Evolutionary conservation across 2,113 vertebrate genomes (phyloP), one percentile per base, ranked within the genome.

Genomic region (Peromyscus californicus): DNA sequence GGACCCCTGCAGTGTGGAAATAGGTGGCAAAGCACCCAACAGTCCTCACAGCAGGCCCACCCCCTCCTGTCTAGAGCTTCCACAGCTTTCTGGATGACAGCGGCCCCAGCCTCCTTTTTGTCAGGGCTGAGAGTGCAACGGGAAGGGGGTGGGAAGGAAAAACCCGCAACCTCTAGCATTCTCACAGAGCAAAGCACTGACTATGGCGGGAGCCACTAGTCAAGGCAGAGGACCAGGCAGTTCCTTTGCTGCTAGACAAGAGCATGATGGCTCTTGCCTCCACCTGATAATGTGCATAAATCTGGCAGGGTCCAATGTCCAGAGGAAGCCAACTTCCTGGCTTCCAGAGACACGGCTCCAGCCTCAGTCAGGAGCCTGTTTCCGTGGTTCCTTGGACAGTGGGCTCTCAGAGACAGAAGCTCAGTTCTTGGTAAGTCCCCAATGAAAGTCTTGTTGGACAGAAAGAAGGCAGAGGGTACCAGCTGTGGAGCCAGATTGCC

Each of bases 241-340:
- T 91, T 57, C 36, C 95, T 74, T 63, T 90, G 48, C 69, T 33
- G 24, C 65, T 24, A 89, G 80, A 82, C 36, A 65, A 90, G 76
- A 78, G 82, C 1, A 1, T 22, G 26, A 26, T 51, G 90, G 85
- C 48, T 89, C 78, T 79, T 78, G 76, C 21, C 69, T 78, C 91
- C 22, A 76, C 21, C 54, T 69, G 72, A 93, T 42, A 79, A 65
- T 0, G 3, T 7, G 65, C 0, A 19, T 74, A 67, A 74, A 48
- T 88, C 39, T 24, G 13, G 61, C 83, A 90, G 79, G 54, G 57
- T 91, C 93, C 87, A 51, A 13, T 22, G 70, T 93, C 92, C 92
- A 59, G 45, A 95, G 84, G 89, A 94, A 83, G 91, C 63, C 90
- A 90, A 80, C 74, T 90, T 97, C 69, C 90, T 89, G 93, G 92